Percentiles rank a stretch among this genome's conserved stretches.
Evolutionary conservation across 2,113 vertebrate species (phyloP).

Genomic region (Nerophis lumbriciformis): DNA sequence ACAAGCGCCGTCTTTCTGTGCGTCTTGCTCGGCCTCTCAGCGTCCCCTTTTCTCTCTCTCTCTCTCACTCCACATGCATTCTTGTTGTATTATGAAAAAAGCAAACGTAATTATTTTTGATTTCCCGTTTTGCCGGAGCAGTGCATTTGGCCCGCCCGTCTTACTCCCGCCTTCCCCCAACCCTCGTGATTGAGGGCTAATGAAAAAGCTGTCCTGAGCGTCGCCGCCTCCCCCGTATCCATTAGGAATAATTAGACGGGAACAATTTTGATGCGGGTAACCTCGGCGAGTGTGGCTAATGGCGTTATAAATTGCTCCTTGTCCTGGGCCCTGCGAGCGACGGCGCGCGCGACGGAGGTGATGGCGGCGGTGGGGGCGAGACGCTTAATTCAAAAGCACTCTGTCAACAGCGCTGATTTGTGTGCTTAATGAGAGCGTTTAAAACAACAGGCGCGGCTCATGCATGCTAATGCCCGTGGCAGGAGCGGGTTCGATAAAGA

Average conservation of each 20-base stretch:
- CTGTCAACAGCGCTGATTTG: slow-evolving; percentile 99
- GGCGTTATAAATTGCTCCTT: slow-evolving; percentile 99
- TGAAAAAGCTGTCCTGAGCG: slow-evolving; percentile 99
- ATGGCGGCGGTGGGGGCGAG: slow-evolving; percentile 71
- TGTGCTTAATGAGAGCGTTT: slow-evolving; percentile 99
- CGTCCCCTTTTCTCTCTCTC: slow-evolving; percentile 30
- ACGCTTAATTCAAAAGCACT: slow-evolving; percentile 99
- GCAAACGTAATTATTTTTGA: slow-evolving; percentile 87
- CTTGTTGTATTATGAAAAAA: slow-evolving; percentile 66
- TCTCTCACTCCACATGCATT: slow-evolving; percentile 37
- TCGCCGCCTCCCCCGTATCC: slow-evolving; percentile 96
- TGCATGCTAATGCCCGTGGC: slow-evolving; percentile 98
- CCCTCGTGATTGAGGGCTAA: slow-evolving; percentile 99
- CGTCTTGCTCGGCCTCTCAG: slow-evolving; percentile 8
- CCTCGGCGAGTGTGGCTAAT: slow-evolving; percentile 99
- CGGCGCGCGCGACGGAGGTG: slow-evolving; percentile 66
- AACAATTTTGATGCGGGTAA: slow-evolving; percentile 99
- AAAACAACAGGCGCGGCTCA: slow-evolving; percentile 98
- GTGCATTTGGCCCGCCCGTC: slow-evolving; percentile 85
- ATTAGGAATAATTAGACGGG: slow-evolving; percentile 99
- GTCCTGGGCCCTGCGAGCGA: slow-evolving; percentile 89
- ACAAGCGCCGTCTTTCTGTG: slow-evolving; percentile 20
- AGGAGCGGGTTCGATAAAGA: slow-evolving; percentile 98
- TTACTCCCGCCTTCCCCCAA: slow-evolving; percentile 67
- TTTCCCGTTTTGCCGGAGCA: slow-evolving; percentile 83